phyloP scores from a whole-genome alignment of 2,797 vertebrate species.

The Triplophysa yarkandensis region DNA sequence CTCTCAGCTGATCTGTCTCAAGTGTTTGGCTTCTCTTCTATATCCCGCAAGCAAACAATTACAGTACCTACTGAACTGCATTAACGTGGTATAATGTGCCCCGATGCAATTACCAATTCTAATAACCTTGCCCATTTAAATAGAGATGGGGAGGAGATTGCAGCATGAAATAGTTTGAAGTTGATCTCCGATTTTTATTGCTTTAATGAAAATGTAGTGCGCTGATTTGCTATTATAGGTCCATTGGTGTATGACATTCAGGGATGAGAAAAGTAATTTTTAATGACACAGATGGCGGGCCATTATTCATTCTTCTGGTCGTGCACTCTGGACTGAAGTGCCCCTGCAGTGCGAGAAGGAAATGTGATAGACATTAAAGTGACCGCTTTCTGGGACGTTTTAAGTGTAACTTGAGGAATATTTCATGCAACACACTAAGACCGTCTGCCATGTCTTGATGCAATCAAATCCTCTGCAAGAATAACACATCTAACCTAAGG shows the following conservation, averaged over 20 bases:
- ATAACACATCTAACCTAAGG: slow-evolving; percentile 15
- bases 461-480: slow-evolving; percentile 2
- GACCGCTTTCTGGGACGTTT: slow-evolving; percentile 11
- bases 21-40: slow-evolving; percentile 55
- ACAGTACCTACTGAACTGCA: slow-evolving; percentile 64
- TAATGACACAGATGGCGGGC: slow-evolving; percentile 11
- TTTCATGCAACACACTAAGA: slow-evolving; percentile 14
- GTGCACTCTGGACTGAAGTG: slow-evolving; percentile 8
- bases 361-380: slow-evolving; percentile 21
- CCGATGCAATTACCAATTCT: slow-evolving; percentile 64
- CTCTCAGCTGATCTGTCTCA: slow-evolving; percentile 57
- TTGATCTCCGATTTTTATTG: slow-evolving; percentile 54
- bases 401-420: slow-evolving; percentile 27
- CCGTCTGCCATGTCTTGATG: neutral
- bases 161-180: slow-evolving; percentile 55
- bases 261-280: slow-evolving; percentile 43
- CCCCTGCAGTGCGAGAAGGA: slow-evolving; percentile 15
- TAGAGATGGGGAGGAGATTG: slow-evolving; percentile 46
- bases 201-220: slow-evolving; percentile 56
- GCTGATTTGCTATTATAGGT: slow-evolving; percentile 47
- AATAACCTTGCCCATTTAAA: slow-evolving; percentile 62
- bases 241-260: slow-evolving; percentile 54
- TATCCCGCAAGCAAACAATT: slow-evolving; percentile 65
- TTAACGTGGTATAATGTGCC: slow-evolving; percentile 60
- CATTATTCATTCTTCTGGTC: slow-evolving; percentile 34